phyloP scores from a whole-genome alignment of 2,113 vertebrate species.

The Zosterops japonicus region DNA sequence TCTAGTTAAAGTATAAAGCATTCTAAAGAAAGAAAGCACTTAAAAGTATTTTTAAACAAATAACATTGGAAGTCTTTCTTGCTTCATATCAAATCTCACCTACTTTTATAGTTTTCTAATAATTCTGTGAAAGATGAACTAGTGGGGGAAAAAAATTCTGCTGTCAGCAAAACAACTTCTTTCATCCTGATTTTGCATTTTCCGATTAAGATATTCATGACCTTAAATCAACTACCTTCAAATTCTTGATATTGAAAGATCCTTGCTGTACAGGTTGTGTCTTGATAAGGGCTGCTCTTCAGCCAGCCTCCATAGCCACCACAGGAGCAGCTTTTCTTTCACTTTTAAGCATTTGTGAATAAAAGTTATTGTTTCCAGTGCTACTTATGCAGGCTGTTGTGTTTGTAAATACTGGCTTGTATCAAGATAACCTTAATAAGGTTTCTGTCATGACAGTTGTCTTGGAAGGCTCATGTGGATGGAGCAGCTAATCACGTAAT shows the following conservation, averaged over 20 bases:
- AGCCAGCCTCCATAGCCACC: background rate
- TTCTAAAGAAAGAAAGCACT: background rate
- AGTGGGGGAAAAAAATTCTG: rapidly evolving
- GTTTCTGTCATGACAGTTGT: background rate
- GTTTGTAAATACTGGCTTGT: background rate
- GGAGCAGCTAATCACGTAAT: background rate
- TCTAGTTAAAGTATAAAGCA: background rate
- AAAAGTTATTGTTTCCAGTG: background rate
- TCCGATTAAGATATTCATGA: background rate
- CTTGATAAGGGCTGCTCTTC: background rate
- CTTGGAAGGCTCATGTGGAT: background rate
- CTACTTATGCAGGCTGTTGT: background rate
- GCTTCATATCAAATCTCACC: background rate
- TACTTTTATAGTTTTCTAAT: background rate
- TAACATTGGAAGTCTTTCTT: background rate
- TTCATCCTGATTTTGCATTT: background rate
- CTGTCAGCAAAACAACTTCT: background rate
- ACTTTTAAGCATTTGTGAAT: background rate
- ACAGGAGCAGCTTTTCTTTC: background rate
- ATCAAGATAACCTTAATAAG: background rate
- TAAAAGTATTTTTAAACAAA: background rate
- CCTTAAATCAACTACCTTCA: background rate
- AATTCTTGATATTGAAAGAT: background rate
- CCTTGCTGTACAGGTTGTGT: background rate
- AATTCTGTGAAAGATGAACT: background rate